Conservation (phyloP, 2,888 invertebrate species). For the Panorpa germanica region DNA sequence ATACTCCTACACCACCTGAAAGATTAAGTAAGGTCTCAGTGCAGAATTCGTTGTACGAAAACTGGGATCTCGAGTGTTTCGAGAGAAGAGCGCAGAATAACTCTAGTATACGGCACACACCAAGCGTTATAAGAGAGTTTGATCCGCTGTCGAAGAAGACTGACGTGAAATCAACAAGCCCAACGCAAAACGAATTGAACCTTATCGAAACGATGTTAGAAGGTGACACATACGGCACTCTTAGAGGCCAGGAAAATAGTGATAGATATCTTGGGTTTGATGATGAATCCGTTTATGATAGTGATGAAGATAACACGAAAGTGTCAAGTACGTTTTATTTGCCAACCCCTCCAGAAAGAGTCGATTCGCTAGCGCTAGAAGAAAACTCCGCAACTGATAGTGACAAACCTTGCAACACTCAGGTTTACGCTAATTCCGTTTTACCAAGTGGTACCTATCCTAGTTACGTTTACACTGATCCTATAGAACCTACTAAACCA, state of each 20-base stretch:
- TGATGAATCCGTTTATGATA: conserved; percentile 26
- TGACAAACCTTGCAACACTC: conserved; percentile 10
- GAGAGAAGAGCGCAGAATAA: too few relatives aligned
- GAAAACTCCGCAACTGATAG: conserved; percentile 18
- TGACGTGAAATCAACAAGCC: conserved; percentile 26
- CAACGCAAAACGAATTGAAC: conserved; percentile 42
- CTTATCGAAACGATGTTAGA: conserved; percentile 46
- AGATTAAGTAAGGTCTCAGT: too few relatives aligned
- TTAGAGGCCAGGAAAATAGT: conserved; percentile 25
- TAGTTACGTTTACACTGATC: too few relatives aligned
- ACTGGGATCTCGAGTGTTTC: too few relatives aligned
- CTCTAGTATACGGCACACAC: too few relatives aligned
- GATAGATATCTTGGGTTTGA: too few relatives aligned
- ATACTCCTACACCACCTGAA: too few relatives aligned
- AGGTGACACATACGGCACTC: conserved; percentile 45
- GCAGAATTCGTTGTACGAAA: too few relatives aligned
- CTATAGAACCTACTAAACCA: too few relatives aligned
- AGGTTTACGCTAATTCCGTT: too few relatives aligned
- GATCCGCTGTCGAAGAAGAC: conserved; percentile 33
- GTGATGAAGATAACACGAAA: conserved; percentile 26
- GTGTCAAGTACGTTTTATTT: conserved; percentile 26
- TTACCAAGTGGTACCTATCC: too few relatives aligned
- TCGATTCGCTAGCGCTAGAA: conserved; percentile 38
- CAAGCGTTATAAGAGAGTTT: conserved; percentile 51
- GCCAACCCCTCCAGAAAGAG: conserved; percentile 40